Conservation (phyloP, 2,888 invertebrate species). For the Heliconius charithonia region DNA sequence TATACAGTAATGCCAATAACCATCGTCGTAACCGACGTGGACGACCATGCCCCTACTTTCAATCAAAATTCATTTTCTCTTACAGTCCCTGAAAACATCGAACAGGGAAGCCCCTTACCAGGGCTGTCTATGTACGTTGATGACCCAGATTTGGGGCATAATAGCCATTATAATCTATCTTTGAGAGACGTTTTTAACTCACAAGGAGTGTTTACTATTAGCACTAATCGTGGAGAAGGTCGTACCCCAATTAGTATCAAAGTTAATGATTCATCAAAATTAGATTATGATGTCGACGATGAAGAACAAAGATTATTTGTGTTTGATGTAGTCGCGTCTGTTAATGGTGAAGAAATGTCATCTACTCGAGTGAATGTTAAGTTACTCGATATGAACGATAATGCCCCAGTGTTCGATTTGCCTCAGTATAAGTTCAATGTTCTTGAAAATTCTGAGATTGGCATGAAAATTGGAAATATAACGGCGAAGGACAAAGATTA, state of each 20-base stretch:
- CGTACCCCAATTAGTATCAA: conserved; percentile 89
- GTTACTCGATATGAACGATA: conserved; percentile 91
- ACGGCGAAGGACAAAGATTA: conserved; percentile 89
- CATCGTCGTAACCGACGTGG: conserved; percentile 90
- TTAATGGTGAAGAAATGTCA: conserved; percentile 82
- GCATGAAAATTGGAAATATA: conserved; percentile 86
- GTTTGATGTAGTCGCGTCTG: conserved; percentile 87
- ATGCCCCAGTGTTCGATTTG: conserved; percentile 87
- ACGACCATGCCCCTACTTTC: conserved; percentile 90
- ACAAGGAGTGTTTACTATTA: conserved; percentile 85
- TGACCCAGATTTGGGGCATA: conserved; percentile 89
- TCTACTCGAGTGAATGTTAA: conserved; percentile 85
- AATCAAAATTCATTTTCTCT: conserved; percentile 86
- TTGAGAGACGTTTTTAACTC: conserved; percentile 85
- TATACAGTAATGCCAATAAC: conserved; percentile 87
- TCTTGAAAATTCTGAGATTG: conserved; percentile 85
- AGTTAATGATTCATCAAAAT: conserved; percentile 85
- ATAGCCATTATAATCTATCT: conserved; percentile 84
- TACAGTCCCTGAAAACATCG: conserved; percentile 90
- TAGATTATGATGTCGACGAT: conserved; percentile 89
- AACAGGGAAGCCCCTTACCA: conserved; percentile 86
- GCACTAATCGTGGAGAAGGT: conserved; percentile 87
- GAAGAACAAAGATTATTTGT: conserved; percentile 83
- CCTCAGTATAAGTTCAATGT: conserved; percentile 86
- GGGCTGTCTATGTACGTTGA: conserved; percentile 89